Base-by-base conservation (phyloP, 2,888 invertebrate species). In the Sarcophaga carnaria region DNA sequence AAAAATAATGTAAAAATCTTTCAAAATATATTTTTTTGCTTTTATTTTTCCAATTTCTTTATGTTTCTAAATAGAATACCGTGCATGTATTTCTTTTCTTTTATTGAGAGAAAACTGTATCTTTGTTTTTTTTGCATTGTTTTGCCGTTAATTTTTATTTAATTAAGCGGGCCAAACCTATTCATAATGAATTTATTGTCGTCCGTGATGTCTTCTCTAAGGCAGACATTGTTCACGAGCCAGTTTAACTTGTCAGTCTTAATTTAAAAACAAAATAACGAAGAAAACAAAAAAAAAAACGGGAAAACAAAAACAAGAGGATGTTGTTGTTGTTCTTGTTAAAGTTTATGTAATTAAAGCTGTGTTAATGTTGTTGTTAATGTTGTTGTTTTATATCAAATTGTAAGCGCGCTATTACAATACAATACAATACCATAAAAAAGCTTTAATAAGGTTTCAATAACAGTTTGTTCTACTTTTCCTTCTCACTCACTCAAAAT, bases 371-470 rank as follows among this genome's bases (percentile, higher is more conserved):
- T 54, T 54, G 49, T 49, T 37, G 8, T 37, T 8, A 54, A 14
- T 54, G 54, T 54, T 54, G 49, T 49, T 54, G 14, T 54, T 54
- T 54, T 54, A 54, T 54, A 54, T 54, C 17, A 54, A 54, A 54
- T 54, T 54, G 54, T 54, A 54, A 54, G 54, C 17, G 12, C 17
- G 12, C 14, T 17, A 54, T 54, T 14, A 54, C 54, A 54, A 54
- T 54, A 54, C 49, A 14, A 49, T 0, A 14, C 14, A 54, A 17
- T 54, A 54, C 54, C 12, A 54, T 12, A 14, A 17, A 49, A 54
- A 54, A 54, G 54, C 54, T 54, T 54, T 54, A 54, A 54, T 54
- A 54, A 54, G 54, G 54, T 54, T 54, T 54, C 54, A 54, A 54
- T 54, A 54, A 54, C 54, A 12, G 3, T 54, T 54, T 14, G 17